Base-by-base conservation (phyloP, 2,113 vertebrate species). In the Fregetta grallaria region DNA sequence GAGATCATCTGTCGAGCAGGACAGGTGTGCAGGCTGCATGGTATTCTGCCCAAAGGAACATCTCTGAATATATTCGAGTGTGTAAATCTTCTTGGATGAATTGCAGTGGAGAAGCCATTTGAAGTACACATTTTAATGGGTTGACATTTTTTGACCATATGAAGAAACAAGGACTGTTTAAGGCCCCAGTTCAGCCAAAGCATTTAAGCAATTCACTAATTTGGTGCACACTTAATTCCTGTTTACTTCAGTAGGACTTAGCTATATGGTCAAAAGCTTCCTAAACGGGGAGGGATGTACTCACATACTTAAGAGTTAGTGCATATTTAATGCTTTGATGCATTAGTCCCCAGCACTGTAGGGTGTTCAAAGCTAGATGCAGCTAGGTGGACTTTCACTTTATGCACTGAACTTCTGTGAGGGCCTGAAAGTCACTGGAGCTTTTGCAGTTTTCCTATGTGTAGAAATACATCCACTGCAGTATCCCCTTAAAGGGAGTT, bases 11-110 rank as follows among this genome's bases (percentile, higher is more conserved):
- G 78, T 66, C 62, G 72, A 76, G 90, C 40, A 84, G 72, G 86
- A 94, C 92, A 97, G 96, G 95, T 96, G 93, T 76, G 40, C 88
- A 90, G 86, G 62, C 65, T 80, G 53, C 73, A 17, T 4, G 68
- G 78, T 78, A 94, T 94, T 95, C 88, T 92, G 92, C 86, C 97
- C 86, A 94, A 91, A 96, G 96, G 80, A 90, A 86, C 73, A 85
- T 87, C 62, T 78, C 74, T 47, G 85, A 77, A 93, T 76, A 75
- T 50, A 93, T 87, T 74, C 5, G 22, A 71, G 66, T 47, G 86
- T 85, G 79, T 88, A 93, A 96, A 95, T 92, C 88, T 95, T 93
- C 67, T 68, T 76, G 80, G 77, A 90, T 79, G 74, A 62, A 75
- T 89, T 93, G 86, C 55, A 58, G 74, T 30, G 21, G 44, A 90